A percentile compares a stretch with the other conserved stretches of the same genome.
Conservation (phyloP, 2,113 vertebrate species). For the Zingel zingel region DNA sequence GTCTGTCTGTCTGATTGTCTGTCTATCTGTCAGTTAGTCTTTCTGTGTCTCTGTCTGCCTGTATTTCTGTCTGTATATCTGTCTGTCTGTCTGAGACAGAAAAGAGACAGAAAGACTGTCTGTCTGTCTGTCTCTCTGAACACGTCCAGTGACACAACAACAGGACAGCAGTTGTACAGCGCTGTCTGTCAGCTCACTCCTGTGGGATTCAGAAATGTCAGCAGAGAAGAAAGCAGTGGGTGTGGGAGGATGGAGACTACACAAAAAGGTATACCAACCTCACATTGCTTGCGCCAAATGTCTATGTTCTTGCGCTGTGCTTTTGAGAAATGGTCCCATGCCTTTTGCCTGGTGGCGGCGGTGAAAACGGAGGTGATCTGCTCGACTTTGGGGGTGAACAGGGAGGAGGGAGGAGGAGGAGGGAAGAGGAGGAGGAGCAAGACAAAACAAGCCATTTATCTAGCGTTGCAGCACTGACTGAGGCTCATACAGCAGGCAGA, state of each 20-base stretch:
- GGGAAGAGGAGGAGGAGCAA: constrained; percentile 89
- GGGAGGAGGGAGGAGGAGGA: constrained; percentile 85
- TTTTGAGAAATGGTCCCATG: constrained; percentile 99
- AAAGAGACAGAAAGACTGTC: too few species aligned
- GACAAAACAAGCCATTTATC: constrained; percentile 99
- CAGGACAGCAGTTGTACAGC: too few species aligned
- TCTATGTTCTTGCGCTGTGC: constrained; percentile 99
- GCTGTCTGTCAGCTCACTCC: constrained; percentile 60
- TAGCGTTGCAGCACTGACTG: constrained; percentile 87
- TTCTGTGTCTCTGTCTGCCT: constrained; percentile 52
- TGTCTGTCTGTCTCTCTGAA: constrained; percentile 17
- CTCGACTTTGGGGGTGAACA: constrained; percentile 92
- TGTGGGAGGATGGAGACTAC: constrained; percentile 2
- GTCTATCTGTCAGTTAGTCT: constrained; percentile 21
- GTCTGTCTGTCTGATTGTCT: constrained; percentile 16
- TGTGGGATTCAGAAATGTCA: constrained; percentile 83
- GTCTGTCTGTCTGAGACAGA: too few species aligned
- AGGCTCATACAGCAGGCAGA: constrained; percentile 81
- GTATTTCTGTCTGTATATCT: too few species aligned
- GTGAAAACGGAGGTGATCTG: constrained; percentile 99
- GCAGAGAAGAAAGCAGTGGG: constrained; percentile 79
- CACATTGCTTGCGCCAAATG: constrained; percentile 99
- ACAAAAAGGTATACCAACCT: constrained; percentile 90
- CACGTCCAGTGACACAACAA: too few species aligned
- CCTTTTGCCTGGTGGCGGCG: constrained; percentile 98